A percentile compares a stretch with the other conserved stretches of the same genome.
phyloP scores from a whole-genome alignment of 2,113 vertebrate genomes.

The Balaenoptera acutorostrata region DNA sequence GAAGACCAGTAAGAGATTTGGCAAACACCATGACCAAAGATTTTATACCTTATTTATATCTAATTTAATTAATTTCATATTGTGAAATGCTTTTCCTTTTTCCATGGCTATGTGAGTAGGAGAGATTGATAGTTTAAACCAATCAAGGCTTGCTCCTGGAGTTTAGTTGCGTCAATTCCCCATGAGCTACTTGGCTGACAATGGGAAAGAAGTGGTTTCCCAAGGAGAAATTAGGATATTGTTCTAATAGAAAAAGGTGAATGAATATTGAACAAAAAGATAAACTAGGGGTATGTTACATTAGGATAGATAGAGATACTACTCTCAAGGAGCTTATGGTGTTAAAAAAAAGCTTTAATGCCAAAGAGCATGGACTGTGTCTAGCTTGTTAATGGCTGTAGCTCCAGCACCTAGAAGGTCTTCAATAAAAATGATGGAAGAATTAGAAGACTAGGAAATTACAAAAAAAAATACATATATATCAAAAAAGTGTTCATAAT shows the following conservation, averaged over 20 bases:
- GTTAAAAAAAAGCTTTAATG: background rate
- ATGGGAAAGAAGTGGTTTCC: background rate
- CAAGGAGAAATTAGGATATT: background rate
- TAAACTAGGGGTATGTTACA: background rate
- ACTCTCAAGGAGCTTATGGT: background rate
- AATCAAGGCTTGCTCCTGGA: background rate
- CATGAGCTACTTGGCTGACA: background rate
- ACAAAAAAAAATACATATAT: background rate
- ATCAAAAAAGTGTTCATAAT: conserved; percentile 32
- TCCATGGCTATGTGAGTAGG: background rate
- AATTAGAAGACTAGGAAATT: background rate
- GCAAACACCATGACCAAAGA: background rate
- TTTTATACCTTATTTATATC: background rate
- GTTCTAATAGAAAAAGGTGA: background rate
- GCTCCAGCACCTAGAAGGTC: background rate
- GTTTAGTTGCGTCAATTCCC: background rate
- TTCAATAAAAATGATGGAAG: background rate
- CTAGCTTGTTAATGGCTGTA: background rate
- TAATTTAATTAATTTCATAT: background rate
- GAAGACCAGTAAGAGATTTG: background rate
- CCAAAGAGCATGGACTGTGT: background rate
- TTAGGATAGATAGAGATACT: background rate
- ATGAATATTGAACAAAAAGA: background rate
- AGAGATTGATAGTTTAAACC: background rate
- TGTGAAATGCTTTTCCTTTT: background rate